Conservation (phyloP, 1,140 invertebrate species). For the Neocloeon triangulifer region DNA sequence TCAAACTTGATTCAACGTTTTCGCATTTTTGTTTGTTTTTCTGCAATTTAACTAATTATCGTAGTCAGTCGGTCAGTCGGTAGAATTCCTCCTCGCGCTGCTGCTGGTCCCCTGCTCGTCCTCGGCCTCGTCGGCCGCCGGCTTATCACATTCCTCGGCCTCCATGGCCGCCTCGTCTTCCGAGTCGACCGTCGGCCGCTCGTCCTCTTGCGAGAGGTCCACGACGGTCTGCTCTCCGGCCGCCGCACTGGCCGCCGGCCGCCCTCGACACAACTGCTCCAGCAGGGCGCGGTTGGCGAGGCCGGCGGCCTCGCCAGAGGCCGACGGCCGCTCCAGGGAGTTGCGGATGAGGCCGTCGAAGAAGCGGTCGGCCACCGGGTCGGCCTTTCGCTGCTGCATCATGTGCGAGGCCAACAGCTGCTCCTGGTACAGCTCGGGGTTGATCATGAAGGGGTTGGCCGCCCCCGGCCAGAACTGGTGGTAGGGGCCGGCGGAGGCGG, state of each 20-base stretch:
- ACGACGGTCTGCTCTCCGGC: no score
- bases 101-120: conserved; percentile 14
- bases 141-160: no score
- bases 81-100: no score
- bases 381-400: conserved; percentile 50
- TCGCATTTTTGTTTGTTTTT: no score
- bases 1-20: no score
- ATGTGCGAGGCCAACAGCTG: conserved; percentile 58
- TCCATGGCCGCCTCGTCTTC: no score
- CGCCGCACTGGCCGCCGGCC: not conserved
- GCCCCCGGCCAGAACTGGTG: not conserved
- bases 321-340: conserved; percentile 37
- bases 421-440: conserved; percentile 20
- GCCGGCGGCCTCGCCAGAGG: conserved; percentile 14
- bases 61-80: no score
- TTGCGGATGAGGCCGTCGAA: conserved; percentile 60
- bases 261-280: conserved; percentile 45
- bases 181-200: no score
- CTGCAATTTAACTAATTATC: no score
- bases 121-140: conserved; percentile 27
- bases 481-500: conserved; percentile 33
- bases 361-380: conserved; percentile 31
- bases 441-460: conserved; percentile 20
- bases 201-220: no score
- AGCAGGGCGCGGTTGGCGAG: conserved; percentile 34